These are phyloP conservation scores for Hydropsyche tenuis DNA, from an alignment of 1,140 invertebrate species.

Conservation along the genomic window DNA sequence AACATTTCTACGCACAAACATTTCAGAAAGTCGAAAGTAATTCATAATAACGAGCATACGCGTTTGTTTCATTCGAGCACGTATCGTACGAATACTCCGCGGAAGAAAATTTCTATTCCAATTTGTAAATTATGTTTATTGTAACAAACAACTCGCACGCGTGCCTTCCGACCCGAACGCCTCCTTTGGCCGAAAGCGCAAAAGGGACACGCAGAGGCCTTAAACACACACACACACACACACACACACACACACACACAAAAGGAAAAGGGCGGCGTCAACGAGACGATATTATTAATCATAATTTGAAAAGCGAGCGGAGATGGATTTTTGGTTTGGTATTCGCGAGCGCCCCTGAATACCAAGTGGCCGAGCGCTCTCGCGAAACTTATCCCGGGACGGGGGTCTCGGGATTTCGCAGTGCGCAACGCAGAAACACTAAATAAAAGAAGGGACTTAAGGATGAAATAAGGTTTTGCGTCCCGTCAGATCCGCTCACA, in stretches of 20 bases:
- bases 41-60: no score
- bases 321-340: conserved; percentile 51
- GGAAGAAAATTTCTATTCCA: no score
- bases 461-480: conserved; percentile 39
- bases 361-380: conserved; percentile 47
- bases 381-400: conserved; percentile 44
- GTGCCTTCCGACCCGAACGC: conserved; percentile 33
- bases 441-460: conserved; percentile 44
- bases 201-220: not conserved
- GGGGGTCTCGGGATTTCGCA: conserved; percentile 45
- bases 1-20: no score
- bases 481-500: conserved; percentile 22
- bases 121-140: conserved; percentile 48
- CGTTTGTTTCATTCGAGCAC: no score
- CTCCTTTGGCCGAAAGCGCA: not conserved
- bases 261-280: conserved; percentile 34
- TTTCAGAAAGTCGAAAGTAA: no score
- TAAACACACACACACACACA: no score
- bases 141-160: conserved; percentile 47
- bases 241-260: no score
- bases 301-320: conserved; percentile 51
- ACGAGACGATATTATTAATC: conserved; percentile 50
- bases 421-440: conserved; percentile 45
- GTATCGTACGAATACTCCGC: no score
- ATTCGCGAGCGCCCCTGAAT: conserved; percentile 47